Percentiles rank a stretch among this genome's conserved stretches.
Conservation (phyloP, 2,888 invertebrate species). For the Campopleginae sp. region DNA sequence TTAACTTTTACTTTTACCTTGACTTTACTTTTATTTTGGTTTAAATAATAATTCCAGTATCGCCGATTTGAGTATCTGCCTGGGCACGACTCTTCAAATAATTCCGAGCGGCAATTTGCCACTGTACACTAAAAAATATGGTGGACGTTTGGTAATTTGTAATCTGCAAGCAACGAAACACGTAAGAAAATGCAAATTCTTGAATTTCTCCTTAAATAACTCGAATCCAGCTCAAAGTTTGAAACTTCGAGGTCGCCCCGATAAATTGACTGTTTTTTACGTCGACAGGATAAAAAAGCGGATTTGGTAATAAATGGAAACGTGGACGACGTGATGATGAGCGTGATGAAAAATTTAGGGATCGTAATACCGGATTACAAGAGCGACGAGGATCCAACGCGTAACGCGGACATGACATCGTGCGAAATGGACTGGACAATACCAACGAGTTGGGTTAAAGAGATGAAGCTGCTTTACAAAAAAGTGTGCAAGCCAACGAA, state of each 20-base stretch:
- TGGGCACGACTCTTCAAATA: constrained; percentile 99
- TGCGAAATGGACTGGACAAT: constrained; percentile 91
- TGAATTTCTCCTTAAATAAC: too few species aligned
- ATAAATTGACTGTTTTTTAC: not conserved
- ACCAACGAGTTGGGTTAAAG: constrained; percentile 86
- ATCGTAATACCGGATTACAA: constrained; percentile 91
- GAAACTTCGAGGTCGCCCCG: not conserved
- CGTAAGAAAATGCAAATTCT: constrained; percentile 86
- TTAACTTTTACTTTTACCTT: too few species aligned
- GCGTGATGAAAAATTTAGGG: constrained; percentile 90
- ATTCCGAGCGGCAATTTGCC: constrained; percentile 98
- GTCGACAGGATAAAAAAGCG: constrained; percentile 93
- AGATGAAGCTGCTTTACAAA: constrained; percentile 87
- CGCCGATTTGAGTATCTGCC: constrained; percentile 96
- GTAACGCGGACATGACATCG: constrained; percentile 83
- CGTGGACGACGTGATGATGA: constrained; percentile 92
- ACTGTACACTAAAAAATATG: constrained; percentile 92
- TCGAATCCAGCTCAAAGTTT: too few species aligned
- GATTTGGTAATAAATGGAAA: constrained; percentile 95
- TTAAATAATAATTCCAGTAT: constrained; percentile 86
- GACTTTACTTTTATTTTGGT: not conserved
- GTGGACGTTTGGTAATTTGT: constrained; percentile 95
- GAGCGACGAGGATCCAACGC: constrained; percentile 88
- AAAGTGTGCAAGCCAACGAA: constrained; percentile 84
- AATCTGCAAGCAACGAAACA: constrained; percentile 99